Base-by-base conservation (phyloP, 2,113 vertebrate species). In the Alosa alosa region DNA sequence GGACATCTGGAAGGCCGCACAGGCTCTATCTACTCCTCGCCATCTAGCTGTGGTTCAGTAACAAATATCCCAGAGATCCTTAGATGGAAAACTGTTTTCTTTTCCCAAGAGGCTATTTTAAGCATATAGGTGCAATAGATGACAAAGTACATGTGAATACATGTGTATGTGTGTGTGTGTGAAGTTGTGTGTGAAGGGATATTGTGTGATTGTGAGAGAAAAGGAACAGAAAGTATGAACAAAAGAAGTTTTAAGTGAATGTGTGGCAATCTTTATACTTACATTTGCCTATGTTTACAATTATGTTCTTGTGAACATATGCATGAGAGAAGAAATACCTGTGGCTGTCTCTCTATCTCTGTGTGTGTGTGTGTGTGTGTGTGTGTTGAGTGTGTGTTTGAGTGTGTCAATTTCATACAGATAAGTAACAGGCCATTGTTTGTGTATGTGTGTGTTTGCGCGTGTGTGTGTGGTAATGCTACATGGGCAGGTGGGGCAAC, bases 251-350 rank as follows among this genome's bases (percentile, higher is more conserved):
- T 1, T 55, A 18, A 57, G 52, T 57, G 52, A 57, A 57, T 57
- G 25, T 68, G 64, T 68, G 64, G 25, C 1, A 10, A 4, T 68
- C n/a, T 68, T 9, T 22, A 6, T 17, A 4, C 3, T 4, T 52
- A 45, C n/a, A 45, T 86, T 41, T 64, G 20, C 55, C 75, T 81
- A 85, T 82, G 39, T 86, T 52, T 83, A 81, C 31, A 78, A 55
- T 44, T 44, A 52, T 82, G 41, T 86, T 22, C 22, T 1, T 68
- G 22, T 68, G 22, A 20, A 60, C 20, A 60, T 18, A 22, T 31
- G 22, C 25, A 68, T 68, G 60, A 20, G 18, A 47, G 46, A 47
- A 47, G 46, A 6, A 68, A 39, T 83, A 81, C 82, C 75, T 81
- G 60, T 64, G 60, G n/a, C 20, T 64, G 60, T 25, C 20, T 64